These are phyloP conservation scores for Malaclemys terrapin DNA, from an alignment of 2,113 vertebrate genomes.

Conservation along the genomic window DNA sequence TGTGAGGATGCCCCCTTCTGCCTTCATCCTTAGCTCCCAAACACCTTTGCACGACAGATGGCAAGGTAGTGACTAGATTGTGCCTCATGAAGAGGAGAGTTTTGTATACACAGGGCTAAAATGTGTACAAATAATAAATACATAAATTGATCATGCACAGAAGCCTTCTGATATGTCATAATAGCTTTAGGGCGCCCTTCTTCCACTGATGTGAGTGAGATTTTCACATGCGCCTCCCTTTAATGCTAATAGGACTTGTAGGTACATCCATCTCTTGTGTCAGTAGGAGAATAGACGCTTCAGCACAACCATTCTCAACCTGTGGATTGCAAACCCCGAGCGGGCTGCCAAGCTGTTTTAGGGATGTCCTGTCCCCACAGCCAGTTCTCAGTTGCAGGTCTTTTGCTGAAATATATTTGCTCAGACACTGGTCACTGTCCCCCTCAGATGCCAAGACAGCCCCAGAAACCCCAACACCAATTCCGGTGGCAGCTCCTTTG, in stretches of 20 bases:
- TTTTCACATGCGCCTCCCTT: slow-evolving; percentile 57
- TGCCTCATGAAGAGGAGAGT: not conserved
- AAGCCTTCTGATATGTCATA: not conserved
- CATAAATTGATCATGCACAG: slow-evolving; percentile 9
- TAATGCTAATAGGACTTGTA: slow-evolving; percentile 45
- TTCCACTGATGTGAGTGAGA: not conserved
- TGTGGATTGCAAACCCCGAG: not conserved
- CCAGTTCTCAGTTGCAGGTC: not conserved
- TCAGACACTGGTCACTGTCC: slow-evolving; percentile 19
- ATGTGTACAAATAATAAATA: not conserved
- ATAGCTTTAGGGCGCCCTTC: slow-evolving; percentile 27
- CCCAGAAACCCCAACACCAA: not conserved
- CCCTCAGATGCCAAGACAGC: not conserved
- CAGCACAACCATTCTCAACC: slow-evolving; percentile 4
- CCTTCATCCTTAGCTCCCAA: slow-evolving; percentile 4
- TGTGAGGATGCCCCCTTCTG: not conserved
- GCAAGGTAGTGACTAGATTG: not conserved
- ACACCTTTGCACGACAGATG: slow-evolving; percentile 34
- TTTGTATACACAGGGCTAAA: not conserved
- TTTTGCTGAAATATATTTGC: slow-evolving; percentile 19
- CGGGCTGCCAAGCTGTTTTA: slow-evolving; percentile 49
- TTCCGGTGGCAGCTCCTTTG: not conserved
- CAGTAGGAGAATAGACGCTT: slow-evolving; percentile 54
- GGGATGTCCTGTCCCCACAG: not conserved
- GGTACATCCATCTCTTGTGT: slow-evolving; percentile 57